Base-by-base conservation (phyloP, 2,797 vertebrate genomes). In the Siniperca undulata region DNA sequence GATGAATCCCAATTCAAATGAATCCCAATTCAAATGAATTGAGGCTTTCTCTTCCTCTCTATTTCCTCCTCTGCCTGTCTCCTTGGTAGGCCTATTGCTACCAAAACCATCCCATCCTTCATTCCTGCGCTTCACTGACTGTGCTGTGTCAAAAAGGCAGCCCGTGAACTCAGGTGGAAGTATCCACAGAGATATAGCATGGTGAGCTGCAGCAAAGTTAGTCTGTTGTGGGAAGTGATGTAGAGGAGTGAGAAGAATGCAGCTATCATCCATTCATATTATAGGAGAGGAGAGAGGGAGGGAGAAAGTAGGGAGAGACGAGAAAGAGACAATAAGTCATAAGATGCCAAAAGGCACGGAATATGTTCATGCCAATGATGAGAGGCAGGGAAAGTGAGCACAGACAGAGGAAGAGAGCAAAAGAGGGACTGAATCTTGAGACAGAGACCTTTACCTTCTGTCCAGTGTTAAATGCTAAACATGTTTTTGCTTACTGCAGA, bases 381-480 rank as follows among this genome's bases (percentile, higher is more conserved):
- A 83, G 36, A 67, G 64, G 77, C n/a, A 46, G 56, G 59, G 58
- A 70, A 11, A 68, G 55, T 0, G 12, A 66, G 60, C 11, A 40
- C 27, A 58, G 48, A 34, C 13, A 55, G 36, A 52, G 48, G 52
- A 59, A 58, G 40, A 70, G 70, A 70, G 9, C 70, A 34, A 68
- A 46, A 50, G n/a, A 50, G 8, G 7, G 53, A 78, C 62, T 72
- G 60, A 74, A 67, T 82, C 71, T 62, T 14, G 16, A 83, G 77
- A 59, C 65, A 38, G 64, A 80, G 86, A 87, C 84, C 83, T 89
- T 90, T 89, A 69, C 72, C 82, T 88, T 70, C 22, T 82, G 76
- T 68, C 65, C 62, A 42, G 85, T 84, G 90, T 91, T 86, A 90
- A 92, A 93, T 91, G 86, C 89, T 86, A 90, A 93, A 89, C 77